Conservation (phyloP, 2,113 vertebrate genomes). For the Podilymbus podiceps region DNA sequence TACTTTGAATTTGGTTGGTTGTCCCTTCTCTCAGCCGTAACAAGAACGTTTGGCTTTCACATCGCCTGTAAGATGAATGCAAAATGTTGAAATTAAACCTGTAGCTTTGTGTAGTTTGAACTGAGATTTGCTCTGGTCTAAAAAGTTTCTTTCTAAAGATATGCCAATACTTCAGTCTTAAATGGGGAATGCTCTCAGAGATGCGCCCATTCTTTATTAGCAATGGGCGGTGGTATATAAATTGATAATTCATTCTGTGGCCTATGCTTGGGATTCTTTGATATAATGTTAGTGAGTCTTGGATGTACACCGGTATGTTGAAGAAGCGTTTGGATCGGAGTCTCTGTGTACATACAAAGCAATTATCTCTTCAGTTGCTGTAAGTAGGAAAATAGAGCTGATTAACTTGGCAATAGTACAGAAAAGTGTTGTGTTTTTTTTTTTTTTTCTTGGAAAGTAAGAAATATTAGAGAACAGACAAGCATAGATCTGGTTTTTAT, state of each 20-base stretch:
- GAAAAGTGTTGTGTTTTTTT: too few relatives aligned
- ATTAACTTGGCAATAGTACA: conserved; percentile 13
- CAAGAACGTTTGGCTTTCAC: background rate
- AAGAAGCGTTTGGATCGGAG: background rate
- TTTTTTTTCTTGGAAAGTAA: background rate
- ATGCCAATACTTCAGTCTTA: background rate
- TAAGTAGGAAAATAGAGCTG: background rate
- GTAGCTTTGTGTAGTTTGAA: background rate
- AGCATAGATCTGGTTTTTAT: background rate
- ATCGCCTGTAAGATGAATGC: background rate
- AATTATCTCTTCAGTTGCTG: background rate
- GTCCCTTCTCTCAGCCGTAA: background rate
- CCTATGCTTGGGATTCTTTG: background rate
- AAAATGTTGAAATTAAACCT: background rate
- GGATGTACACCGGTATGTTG: background rate
- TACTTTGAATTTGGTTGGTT: background rate
- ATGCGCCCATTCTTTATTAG: background rate
- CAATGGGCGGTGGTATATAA: background rate
- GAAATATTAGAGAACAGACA: background rate
- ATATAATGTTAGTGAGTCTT: fast-evolving
- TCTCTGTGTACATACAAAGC: background rate
- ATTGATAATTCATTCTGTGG: background rate
- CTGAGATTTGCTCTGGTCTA: background rate
- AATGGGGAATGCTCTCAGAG: background rate
- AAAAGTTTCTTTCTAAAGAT: background rate